These are phyloP conservation scores for Dipodomys merriami DNA, from an alignment of 2,113 vertebrate species.

Conservation along the genomic window DNA sequence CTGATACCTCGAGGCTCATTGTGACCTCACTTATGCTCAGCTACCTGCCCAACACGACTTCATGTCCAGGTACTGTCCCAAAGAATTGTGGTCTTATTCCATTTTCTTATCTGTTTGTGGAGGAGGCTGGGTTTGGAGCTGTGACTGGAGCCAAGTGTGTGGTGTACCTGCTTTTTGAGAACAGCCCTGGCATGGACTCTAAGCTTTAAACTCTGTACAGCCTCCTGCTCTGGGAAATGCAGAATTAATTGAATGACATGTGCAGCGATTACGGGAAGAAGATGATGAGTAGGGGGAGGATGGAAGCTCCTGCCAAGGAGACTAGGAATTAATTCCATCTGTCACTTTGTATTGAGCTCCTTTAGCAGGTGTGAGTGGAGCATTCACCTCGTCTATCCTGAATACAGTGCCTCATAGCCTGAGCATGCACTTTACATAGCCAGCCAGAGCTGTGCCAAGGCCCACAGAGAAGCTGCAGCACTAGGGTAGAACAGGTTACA, in stretches of 20 bases:
- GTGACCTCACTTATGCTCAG: background rate
- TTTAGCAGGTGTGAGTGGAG: conserved; percentile 56
- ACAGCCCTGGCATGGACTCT: conserved; percentile 13
- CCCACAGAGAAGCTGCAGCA: background rate
- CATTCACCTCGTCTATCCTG: background rate
- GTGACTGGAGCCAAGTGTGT: background rate
- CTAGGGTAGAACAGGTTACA: background rate
- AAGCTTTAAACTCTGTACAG: background rate
- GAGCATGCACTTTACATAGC: background rate
- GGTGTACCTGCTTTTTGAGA: conserved; percentile 40
- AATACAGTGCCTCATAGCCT: background rate
- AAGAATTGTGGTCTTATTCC: background rate
- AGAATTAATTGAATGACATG: conserved; percentile 77
- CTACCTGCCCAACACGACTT: background rate
- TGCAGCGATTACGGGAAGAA: conserved; percentile 64
- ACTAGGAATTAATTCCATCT: conserved; percentile 65
- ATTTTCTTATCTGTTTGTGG: background rate
- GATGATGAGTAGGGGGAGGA: background rate
- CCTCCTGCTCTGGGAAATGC: conserved; percentile 76
- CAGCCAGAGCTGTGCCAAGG: background rate
- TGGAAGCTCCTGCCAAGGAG: conserved; percentile 58
- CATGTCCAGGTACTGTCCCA: background rate
- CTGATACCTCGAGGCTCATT: background rate
- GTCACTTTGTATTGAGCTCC: conserved; percentile 63
- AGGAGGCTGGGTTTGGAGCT: background rate